Base-by-base conservation (phyloP, 2,888 invertebrate genomes). In the Macroteleia sp. region DNA sequence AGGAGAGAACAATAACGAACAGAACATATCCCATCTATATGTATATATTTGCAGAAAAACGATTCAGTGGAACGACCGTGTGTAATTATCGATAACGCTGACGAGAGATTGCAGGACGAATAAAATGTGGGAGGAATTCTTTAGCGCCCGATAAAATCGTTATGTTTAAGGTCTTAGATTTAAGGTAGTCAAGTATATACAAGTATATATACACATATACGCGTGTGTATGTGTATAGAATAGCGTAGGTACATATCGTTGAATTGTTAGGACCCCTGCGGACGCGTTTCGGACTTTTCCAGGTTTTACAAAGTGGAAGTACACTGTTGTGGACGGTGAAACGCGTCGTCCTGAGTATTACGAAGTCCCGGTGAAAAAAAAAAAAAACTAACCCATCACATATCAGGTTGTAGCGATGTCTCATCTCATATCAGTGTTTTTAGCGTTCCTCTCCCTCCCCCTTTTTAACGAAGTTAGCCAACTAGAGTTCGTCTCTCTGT, bases 381-480 rank as follows among this genome's bases (percentile, higher is more conserved):
- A n/a, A n/a, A n/a, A n/a, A n/a, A n/a, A n/a, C n/a, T 57, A 50
- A 69, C 50, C 57, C 62, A 16, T 62, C 86, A 91, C 91, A 91
- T 91, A 91, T 91, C 91, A 90, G 86, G 83, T 88, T 85, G 86
- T 90, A 89, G 88, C 82, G 83, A 89, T 86, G 87, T 82, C 82
- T 85, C 83, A 80, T 87, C 87, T 88, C 90, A 91, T 91, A 91
- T 91, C 90, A 91, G 87, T 90, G 88, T 91, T 86, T 87, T 84
- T 86, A 84, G 83, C 82, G 77, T 80, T 79, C 54, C n/a, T n/a
- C 54, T 30, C 36, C 10, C 42, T 14, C 44, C 34, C 59, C 22
- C 36, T 30, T 54, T 28, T 54, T 54, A 54, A 46, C 54, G 46
- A n/a, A 50, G 64, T 12, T 69, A 57, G 67, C 28, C 2, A 57